A percentile compares a stretch with the other conserved stretches of the same genome.
phyloP scores from a whole-genome alignment of 2,888 invertebrate genomes.

The Melangyna quadrimaculata region DNA sequence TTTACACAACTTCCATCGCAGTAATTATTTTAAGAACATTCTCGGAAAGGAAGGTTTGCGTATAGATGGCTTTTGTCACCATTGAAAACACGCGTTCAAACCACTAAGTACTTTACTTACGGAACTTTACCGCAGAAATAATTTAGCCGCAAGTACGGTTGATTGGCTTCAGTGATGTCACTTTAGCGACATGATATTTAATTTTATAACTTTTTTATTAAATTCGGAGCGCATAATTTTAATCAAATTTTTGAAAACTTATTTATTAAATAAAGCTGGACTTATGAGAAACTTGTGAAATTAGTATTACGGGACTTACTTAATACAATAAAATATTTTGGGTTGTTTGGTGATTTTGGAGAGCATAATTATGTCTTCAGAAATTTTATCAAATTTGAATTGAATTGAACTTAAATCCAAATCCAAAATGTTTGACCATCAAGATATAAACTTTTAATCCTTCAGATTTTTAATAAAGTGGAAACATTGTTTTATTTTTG shows the following conservation, averaged over 20 bases:
- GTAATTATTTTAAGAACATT: slow-evolving; percentile 21
- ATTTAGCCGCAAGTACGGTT: slow-evolving; percentile 15
- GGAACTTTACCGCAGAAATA: slow-evolving; percentile 23
- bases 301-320: too few species aligned
- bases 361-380: too few species aligned
- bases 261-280: too few species aligned
- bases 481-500: rapidly evolving
- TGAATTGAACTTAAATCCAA: too few species aligned
- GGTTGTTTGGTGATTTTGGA: too few species aligned
- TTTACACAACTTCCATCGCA: not conserved
- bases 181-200: not conserved
- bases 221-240: too few species aligned
- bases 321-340: too few species aligned
- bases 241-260: too few species aligned
- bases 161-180: slow-evolving; percentile 6
- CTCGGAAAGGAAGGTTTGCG: not conserved
- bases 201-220: not conserved
- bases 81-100: slow-evolving; percentile 20
- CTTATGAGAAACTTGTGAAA: too few species aligned
- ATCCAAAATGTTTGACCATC: too few species aligned
- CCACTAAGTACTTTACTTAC: slow-evolving; percentile 47
- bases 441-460: too few species aligned
- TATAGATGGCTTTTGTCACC: not conserved
- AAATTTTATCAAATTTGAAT: too few species aligned
- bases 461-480: not conserved